These are phyloP conservation scores for Suncus etruscus DNA, from an alignment of 2,113 vertebrate genomes.

Conservation along the genomic window DNA sequence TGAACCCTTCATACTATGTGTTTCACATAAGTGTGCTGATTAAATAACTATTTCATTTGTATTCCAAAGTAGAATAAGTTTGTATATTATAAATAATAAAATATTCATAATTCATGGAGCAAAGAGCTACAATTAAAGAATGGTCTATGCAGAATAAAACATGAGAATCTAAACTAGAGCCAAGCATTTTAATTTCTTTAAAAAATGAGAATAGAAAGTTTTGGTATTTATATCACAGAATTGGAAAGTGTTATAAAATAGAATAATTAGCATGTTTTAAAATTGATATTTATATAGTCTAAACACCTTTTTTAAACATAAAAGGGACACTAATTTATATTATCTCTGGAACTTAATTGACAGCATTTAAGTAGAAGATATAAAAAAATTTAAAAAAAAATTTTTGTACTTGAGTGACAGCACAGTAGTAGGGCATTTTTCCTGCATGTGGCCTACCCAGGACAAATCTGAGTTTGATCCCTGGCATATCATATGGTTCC, in stretches of 20 bases:
- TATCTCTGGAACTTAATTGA: neutral
- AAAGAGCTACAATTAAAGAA: constrained; percentile 24
- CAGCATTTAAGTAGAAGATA: neutral
- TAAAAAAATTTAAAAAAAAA: neutral
- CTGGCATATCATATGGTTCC: too few species aligned
- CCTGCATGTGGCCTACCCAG: too few species aligned
- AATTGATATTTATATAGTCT: neutral
- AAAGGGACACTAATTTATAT: neutral
- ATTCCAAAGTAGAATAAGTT: neutral
- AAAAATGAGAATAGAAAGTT: neutral
- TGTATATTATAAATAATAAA: neutral
- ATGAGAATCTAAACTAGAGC: neutral
- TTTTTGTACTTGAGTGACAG: neutral
- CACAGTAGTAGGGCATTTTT: too few species aligned
- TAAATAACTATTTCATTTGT: neutral
- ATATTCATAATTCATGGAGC: neutral
- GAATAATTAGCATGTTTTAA: neutral
- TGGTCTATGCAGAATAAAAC: neutral
- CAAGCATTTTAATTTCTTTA: neutral
- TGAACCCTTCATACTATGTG: neutral
- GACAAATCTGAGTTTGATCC: too few species aligned
- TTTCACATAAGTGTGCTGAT: neutral
- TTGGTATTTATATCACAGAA: too few species aligned
- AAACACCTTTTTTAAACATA: constrained; percentile 43
- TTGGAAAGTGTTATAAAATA: neutral